phyloP scores from a whole-genome alignment of 2,113 vertebrate species.

The Lycocorax pyrrhopterus region DNA sequence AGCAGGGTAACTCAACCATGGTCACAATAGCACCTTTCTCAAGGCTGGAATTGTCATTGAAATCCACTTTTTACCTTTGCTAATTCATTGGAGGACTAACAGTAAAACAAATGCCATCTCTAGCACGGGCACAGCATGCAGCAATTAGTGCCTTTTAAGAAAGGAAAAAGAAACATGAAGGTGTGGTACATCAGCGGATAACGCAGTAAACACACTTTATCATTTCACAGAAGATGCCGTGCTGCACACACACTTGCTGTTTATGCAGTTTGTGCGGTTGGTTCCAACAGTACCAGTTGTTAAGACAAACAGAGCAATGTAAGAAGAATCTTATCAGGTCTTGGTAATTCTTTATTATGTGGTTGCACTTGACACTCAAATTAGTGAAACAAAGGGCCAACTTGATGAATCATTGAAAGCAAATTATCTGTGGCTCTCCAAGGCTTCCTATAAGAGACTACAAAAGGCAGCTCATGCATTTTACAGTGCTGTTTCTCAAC shows the following conservation, averaged over 20 bases:
- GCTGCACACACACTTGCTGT: neutral
- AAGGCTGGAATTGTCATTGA: constrained; percentile 63
- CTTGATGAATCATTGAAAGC: constrained; percentile 70
- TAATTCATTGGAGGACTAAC: constrained; percentile 56
- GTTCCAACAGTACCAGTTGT: constrained; percentile 62
- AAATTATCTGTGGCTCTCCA: constrained; percentile 69
- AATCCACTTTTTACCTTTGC: constrained; percentile 60
- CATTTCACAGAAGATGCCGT: constrained; percentile 26
- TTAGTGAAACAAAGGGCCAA: constrained; percentile 76
- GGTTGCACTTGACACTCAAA: constrained; percentile 73
- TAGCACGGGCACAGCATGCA: neutral
- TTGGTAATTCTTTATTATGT: constrained; percentile 68
- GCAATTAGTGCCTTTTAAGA: constrained; percentile 30
- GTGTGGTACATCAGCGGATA: neutral
- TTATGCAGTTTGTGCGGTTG: constrained; percentile 48
- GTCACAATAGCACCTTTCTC: constrained; percentile 46
- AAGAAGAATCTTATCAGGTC: constrained; percentile 61
- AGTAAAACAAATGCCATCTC: constrained; percentile 45
- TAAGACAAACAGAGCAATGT: constrained; percentile 44
- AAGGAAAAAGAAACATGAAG: constrained; percentile 15
- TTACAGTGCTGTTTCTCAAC: constrained; percentile 41
- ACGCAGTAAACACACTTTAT: neutral
- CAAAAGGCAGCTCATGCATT: constrained; percentile 55
- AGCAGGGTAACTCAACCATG: constrained; percentile 63
- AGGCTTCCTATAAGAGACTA: constrained; percentile 39